These are phyloP conservation scores for Acanthurus leucopareius DNA, from an alignment of 2,797 vertebrate species.

Conservation along the genomic window DNA sequence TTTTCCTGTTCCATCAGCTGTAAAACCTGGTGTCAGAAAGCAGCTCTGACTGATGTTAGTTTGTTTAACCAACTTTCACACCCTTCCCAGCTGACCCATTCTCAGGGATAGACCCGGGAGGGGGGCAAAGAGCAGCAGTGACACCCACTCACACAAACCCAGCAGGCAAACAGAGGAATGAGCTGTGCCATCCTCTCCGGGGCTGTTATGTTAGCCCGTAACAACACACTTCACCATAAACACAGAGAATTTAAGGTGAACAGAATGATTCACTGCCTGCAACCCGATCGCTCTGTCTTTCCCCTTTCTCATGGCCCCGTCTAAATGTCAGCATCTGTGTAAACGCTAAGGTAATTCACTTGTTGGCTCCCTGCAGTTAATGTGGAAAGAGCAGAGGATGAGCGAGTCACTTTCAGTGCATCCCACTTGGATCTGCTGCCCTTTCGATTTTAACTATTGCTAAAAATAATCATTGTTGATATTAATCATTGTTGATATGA, in stretches of 20 bases:
- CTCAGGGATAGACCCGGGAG: conserved; percentile 28
- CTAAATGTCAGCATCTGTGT: conserved; percentile 80
- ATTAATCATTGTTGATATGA: too few relatives aligned
- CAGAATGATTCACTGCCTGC: conserved; percentile 51
- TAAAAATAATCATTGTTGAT: neutral
- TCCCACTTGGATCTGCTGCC: conserved; percentile 53
- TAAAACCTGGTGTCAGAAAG: conserved; percentile 28
- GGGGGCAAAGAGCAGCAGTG: conserved; percentile 32
- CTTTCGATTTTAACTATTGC: conserved; percentile 25
- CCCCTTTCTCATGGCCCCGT: conserved; percentile 70
- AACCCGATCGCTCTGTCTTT: conserved; percentile 61
- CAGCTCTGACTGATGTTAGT: conserved; percentile 50
- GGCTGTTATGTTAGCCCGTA: conserved; percentile 19
- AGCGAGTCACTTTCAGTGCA: conserved; percentile 38
- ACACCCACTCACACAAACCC: conserved; percentile 56
- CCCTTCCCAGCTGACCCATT: conserved; percentile 36
- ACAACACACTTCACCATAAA: conserved; percentile 45
- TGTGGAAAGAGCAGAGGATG: conserved; percentile 42
- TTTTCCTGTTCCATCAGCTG: conserved; percentile 13
- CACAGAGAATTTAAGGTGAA: conserved; percentile 15
- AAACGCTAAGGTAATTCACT: conserved; percentile 75
- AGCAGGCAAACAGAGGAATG: conserved; percentile 45
- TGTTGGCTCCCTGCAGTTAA: conserved; percentile 55
- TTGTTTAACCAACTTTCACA: conserved; percentile 66
- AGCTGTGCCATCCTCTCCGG: conserved; percentile 18